Percentiles rank a stretch among this genome's conserved stretches.
Evolutionary conservation across 2,888 invertebrate species (phyloP).

Genomic region (Prostheceraeus crozeri): DNA sequence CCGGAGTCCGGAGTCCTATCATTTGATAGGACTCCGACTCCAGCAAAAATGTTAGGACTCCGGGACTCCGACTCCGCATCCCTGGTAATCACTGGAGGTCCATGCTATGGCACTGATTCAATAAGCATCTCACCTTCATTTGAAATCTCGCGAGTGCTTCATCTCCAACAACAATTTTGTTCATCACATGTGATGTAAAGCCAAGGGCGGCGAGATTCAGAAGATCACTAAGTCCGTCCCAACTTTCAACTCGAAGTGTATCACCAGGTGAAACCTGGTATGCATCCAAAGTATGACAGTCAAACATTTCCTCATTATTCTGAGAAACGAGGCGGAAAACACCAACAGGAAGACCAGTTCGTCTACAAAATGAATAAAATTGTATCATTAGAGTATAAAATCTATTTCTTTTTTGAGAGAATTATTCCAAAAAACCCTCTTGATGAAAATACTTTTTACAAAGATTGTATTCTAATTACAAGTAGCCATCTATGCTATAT

Average conservation of each 20-base stretch:
- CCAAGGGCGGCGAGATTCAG: constrained; percentile 50
- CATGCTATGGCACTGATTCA: too few species aligned
- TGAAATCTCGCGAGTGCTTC: constrained; percentile 50
- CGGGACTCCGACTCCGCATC: too few species aligned
- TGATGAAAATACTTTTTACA: too few species aligned
- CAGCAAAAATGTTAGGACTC: too few species aligned
- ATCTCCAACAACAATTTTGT: constrained; percentile 44
- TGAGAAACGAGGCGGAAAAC: constrained; percentile 50
- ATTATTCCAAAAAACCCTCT: background rate
- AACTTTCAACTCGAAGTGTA: constrained; percentile 49
- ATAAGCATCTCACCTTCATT: constrained; percentile 49
- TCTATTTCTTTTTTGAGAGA: too few species aligned
- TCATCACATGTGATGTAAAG: constrained; percentile 48
- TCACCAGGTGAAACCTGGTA: constrained; percentile 46
- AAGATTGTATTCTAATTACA: too few species aligned
- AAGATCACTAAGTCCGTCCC: constrained; percentile 56
- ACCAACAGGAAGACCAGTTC: constrained; percentile 53
- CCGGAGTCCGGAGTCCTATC: too few species aligned
- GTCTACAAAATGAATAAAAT: background rate
- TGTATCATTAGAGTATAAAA: too few species aligned
- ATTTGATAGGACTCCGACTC: too few species aligned
- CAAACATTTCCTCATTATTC: constrained; percentile 49
- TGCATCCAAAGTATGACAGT: constrained; percentile 48
- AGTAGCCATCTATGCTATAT: too few species aligned
- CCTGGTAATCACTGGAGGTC: too few species aligned